These are phyloP conservation scores for Emydoidea blandingii DNA, from an alignment of 2,797 vertebrate genomes.

Conservation along the genomic window DNA sequence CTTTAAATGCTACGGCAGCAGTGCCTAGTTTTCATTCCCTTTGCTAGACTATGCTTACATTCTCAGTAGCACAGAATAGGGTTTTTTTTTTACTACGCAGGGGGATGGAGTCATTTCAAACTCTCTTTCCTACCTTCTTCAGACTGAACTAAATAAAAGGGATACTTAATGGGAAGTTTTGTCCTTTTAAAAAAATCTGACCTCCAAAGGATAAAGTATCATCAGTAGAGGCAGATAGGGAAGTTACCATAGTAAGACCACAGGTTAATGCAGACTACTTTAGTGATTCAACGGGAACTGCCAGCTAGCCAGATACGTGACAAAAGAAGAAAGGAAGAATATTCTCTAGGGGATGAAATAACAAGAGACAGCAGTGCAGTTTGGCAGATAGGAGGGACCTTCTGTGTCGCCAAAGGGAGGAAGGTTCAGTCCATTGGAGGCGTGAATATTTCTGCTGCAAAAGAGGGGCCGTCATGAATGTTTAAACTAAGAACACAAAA, in stretches of 20 bases:
- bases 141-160: background rate
- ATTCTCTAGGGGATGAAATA: background rate
- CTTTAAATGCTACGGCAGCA: rapidly evolving
- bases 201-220: background rate
- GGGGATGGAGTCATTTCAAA: background rate
- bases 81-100: background rate
- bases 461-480: background rate
- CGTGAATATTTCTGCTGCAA: background rate
- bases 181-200: background rate
- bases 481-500: background rate
- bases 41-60: background rate
- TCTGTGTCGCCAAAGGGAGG: background rate
- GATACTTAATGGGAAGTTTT: rapidly evolving
- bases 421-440: rapidly evolving
- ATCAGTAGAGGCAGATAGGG: background rate
- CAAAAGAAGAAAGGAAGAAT: background rate
- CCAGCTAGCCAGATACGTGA: rapidly evolving
- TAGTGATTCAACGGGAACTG: background rate
- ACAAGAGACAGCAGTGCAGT: background rate
- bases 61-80: background rate
- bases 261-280: background rate
- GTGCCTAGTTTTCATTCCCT: rapidly evolving
- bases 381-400: background rate
- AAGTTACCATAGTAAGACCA: rapidly evolving
- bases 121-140: rapidly evolving